Evolutionary conservation across 1,140 invertebrate genomes (phyloP), one percentile per base, ranked within the genome.

Genomic region (Drosophila yakuba): DNA sequence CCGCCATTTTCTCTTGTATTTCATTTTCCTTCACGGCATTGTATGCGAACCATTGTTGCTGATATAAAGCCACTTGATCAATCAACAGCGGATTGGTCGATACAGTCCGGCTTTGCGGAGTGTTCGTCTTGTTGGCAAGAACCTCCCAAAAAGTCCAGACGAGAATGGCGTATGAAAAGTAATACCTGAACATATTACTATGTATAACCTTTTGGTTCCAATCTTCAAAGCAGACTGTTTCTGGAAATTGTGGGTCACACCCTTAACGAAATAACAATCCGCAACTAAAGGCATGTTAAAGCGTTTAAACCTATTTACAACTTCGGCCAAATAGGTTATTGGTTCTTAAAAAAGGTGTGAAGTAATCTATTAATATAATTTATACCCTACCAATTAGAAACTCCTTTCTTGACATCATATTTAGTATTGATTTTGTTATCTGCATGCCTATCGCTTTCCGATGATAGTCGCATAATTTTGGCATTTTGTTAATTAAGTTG

Each of bases 401-500:
- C 6, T 7, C 7, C 28, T 28, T 28, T 28, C 28, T 28, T 28
- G 20, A 20, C 23, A 25, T 25, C 23, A 3, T 25, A 25, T 25
- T 25, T 4, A 25, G 25, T 0, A 25, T 5, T 25, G 4, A 8
- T 14, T 39, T 36, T 12, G 28, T 32, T 44, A 44, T 62, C 15
- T 38, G 11, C 7, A 14, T 45, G n/a, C 28, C 14, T 25, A 8
- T 20, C 15, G 10, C 14, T 36, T 12, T 39, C 28, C 25, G 45
- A 57, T 66, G 61, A 55, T 44, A 78, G 51, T 60, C 7, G 25
- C 44, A 47, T 58, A 45, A 67, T 61, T 56, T 23, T n/a, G 28
- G 39, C 48, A 45, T 69, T 57, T 68, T 47, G 35, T 41, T 81
- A 68, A 81, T 82, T 74, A 82, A 68, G 60, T 66, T 43, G 32